Evolutionary conservation across 2,888 invertebrate genomes (phyloP), one percentile per base, ranked within the genome.

Genomic region (Eurytoma californica): DNA sequence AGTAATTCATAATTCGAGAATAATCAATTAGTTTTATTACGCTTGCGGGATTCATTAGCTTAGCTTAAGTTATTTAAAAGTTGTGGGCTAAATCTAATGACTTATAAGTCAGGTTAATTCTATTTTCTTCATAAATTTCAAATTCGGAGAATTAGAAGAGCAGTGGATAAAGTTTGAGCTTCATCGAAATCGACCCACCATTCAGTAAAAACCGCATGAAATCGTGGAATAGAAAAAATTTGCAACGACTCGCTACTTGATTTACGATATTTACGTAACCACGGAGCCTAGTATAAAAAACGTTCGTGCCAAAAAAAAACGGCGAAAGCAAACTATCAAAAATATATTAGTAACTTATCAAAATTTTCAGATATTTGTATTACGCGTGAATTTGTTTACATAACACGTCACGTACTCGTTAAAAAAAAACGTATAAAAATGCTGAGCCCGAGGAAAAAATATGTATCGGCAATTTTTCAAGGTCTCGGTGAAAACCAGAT

Each of bases 401-500:
- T 70, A 79, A 79, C 47, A 69, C 39, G 65, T 68, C 67, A 58
- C 7, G 13, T 4, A 30, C 14, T 18, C 12, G 1, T 7, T 18
- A 13, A 63, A 24, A 24, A 24, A 30, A 49, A 18, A 49, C 16
- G 47, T 47, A n/a, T 63, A 18, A 63, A 63, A 63, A 63, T 39
- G 3, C 18, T 0, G 0, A n/a, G 16, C 9, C 7, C 7, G 61
- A 28, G 16, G 24, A 61, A 53, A 61, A 13, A 61, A 24, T 61
- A 30, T 7, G 39, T 30, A 61, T 30, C 20, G 20, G 18, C 13
- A 20, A 60, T 53, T 47, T 58, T 70, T 76, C 75, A 76, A 76
- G 72, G 76, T 72, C 76, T 75, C 57, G 68, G 63, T 80, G 75
- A 74, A 72, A 79, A 80, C 28, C 30, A 76, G 67, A 80, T 80